phyloP scores from a whole-genome alignment of 2,113 vertebrate species.

The Caranx melampygus region DNA sequence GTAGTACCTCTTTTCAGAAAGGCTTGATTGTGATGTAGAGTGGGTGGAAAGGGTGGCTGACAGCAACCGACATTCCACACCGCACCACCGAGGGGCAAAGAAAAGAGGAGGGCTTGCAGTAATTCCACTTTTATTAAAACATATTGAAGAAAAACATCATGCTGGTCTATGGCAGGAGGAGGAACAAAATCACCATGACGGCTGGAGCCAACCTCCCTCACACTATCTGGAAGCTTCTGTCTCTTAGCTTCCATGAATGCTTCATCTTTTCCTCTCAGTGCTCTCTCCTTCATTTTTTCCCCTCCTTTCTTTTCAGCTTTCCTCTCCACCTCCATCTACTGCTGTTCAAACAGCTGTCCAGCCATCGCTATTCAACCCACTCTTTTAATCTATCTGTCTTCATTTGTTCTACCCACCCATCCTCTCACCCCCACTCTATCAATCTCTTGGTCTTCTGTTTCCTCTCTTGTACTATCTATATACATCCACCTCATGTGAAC shows the following conservation, averaged over 20 bases:
- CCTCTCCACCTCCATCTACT: slow-evolving; percentile 1
- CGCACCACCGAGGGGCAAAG: slow-evolving; percentile 59
- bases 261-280: slow-evolving; percentile 25
- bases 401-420: slow-evolving; percentile 42
- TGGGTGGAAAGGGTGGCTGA: slow-evolving; percentile 39
- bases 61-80: slow-evolving; percentile 77
- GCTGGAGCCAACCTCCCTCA: slow-evolving; percentile 32
- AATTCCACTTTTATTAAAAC: slow-evolving; percentile 87
- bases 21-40: slow-evolving; percentile 6
- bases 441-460: slow-evolving; percentile 48
- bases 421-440: slow-evolving; percentile 37
- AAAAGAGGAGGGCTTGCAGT: slow-evolving; percentile 54
- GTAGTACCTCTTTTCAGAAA: slow-evolving; percentile 26
- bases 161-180: slow-evolving; percentile 49
- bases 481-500: slow-evolving; percentile 21
- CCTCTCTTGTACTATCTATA: slow-evolving; percentile 51
- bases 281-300: background rate
- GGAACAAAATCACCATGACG: slow-evolving; percentile 68
- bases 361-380: slow-evolving; percentile 37
- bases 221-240: slow-evolving; percentile 41
- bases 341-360: slow-evolving; percentile 51
- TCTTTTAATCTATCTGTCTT: slow-evolving; percentile 60
- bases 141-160: slow-evolving; percentile 79
- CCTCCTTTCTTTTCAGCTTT: slow-evolving; percentile 18
- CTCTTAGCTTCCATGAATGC: slow-evolving; percentile 43